Conservation (phyloP, 2,113 vertebrate genomes). For the Sylvia atricapilla region DNA sequence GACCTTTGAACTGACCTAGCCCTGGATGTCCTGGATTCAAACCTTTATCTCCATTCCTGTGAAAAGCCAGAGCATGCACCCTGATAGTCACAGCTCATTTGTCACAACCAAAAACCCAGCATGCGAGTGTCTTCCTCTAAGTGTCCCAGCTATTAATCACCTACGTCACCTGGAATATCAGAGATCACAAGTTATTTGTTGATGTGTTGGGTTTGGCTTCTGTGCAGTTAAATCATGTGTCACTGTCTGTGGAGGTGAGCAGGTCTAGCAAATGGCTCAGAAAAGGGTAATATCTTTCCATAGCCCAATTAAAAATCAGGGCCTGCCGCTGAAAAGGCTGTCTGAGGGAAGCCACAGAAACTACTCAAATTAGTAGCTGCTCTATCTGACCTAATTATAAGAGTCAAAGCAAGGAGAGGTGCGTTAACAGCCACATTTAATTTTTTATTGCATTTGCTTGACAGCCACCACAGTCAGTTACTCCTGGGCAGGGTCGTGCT, state of each 20-base stretch:
- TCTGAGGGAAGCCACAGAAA: conserved; percentile 31
- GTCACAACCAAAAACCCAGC: neutral
- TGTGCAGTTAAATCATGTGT: conserved; percentile 3
- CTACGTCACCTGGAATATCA: conserved; percentile 17
- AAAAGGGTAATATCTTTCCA: conserved; percentile 26
- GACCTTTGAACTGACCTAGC: neutral
- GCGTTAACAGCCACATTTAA: neutral
- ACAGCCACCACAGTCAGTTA: neutral
- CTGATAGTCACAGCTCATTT: neutral
- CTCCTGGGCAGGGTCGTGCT: neutral
- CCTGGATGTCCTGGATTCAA: neutral
- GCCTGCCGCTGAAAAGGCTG: conserved; percentile 34
- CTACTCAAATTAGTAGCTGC: neutral
- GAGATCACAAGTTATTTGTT: conserved; percentile 1
- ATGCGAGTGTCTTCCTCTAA: neutral
- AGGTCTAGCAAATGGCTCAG: conserved; percentile 22
- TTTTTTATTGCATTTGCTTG: neutral
- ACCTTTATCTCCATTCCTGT: neutral
- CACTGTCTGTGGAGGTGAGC: neutral
- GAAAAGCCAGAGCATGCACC: neutral
- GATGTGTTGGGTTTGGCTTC: conserved; percentile 52
- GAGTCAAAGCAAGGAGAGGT: neutral
- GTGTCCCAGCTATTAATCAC: conserved; percentile 12
- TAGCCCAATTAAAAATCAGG: conserved; percentile 23
- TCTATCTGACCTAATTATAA: neutral